phyloP scores from a whole-genome alignment of 2,797 vertebrate genomes.

The Coilia nasus region DNA sequence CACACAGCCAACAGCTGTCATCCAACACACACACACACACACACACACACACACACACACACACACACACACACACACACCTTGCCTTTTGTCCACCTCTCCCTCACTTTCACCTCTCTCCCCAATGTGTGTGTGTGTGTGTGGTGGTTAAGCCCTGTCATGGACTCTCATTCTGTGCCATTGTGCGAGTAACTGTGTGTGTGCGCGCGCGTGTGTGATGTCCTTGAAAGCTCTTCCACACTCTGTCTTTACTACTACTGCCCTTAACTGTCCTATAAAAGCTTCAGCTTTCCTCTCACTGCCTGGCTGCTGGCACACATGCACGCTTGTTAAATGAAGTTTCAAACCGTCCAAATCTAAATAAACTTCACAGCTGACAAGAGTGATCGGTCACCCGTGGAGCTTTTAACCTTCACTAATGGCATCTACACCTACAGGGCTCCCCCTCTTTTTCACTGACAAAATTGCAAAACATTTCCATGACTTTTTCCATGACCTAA shows the following conservation, averaged over 20 bases:
- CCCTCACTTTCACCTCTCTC: neutral
- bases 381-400: neutral
- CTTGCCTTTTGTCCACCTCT: neutral
- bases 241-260: neutral
- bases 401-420: neutral
- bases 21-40: neutral
- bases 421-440: neutral
- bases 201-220: neutral
- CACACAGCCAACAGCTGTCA: neutral
- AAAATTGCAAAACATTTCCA: too few species aligned
- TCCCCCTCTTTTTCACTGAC: too few species aligned
- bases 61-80: neutral
- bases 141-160: neutral
- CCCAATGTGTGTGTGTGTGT: neutral
- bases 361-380: neutral
- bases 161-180: too few species aligned
- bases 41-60: neutral
- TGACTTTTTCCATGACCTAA: too few species aligned
- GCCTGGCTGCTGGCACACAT: neutral
- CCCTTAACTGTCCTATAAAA: neutral
- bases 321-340: neutral
- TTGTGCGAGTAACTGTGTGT: neutral
- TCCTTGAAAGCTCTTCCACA: neutral
- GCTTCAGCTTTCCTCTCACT: neutral
- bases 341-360: neutral